Conservation (phyloP, 1,140 invertebrate genomes). For the Drosophila kikkawai region DNA sequence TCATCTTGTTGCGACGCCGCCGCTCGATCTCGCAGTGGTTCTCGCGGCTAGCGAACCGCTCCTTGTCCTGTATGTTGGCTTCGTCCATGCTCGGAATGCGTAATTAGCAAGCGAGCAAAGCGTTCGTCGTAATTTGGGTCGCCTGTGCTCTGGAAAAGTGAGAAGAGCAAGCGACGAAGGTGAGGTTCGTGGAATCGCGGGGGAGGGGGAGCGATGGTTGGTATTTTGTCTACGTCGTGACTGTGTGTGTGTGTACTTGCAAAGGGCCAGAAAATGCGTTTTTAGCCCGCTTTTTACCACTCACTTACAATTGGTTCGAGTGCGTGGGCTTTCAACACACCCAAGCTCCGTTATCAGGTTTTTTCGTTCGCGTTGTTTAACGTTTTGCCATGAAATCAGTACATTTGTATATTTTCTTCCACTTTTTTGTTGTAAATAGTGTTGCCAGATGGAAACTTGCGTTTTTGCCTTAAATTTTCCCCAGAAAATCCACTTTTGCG, state of each 20-base stretch:
- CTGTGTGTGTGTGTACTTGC: conserved; percentile 30
- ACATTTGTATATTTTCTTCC: conserved; percentile 68
- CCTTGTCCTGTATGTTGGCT: conserved; percentile 97
- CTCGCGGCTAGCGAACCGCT: conserved; percentile 97
- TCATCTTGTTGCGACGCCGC: conserved; percentile 99
- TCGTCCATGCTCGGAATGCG: conserved; percentile 90
- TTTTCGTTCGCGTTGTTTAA: conserved; percentile 22
- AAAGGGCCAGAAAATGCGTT: conserved; percentile 5
- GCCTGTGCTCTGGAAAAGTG: conserved; percentile 56
- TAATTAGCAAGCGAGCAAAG: conserved; percentile 59
- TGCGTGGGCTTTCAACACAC: conserved; percentile 14
- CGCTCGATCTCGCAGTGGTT: conserved; percentile 99
- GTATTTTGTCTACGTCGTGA: conserved; percentile 76
- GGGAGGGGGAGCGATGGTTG: conserved; percentile 54
- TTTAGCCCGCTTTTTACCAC: neutral
- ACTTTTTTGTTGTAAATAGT: conserved; percentile 7
- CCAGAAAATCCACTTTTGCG: no score
- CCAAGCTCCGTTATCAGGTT: conserved; percentile 6
- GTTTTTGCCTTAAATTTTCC: no score
- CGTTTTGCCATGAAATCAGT: conserved; percentile 23
- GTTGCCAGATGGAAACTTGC: no score
- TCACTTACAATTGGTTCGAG: conserved; percentile 12
- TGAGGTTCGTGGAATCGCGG: conserved; percentile 31
- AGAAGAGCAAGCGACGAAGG: conserved; percentile 11
- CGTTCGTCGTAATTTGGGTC: conserved; percentile 66